Evolutionary conservation across 2,113 vertebrate genomes (phyloP), one percentile per base, ranked within the genome.

Genomic region (Hyperopisus bebe): DNA sequence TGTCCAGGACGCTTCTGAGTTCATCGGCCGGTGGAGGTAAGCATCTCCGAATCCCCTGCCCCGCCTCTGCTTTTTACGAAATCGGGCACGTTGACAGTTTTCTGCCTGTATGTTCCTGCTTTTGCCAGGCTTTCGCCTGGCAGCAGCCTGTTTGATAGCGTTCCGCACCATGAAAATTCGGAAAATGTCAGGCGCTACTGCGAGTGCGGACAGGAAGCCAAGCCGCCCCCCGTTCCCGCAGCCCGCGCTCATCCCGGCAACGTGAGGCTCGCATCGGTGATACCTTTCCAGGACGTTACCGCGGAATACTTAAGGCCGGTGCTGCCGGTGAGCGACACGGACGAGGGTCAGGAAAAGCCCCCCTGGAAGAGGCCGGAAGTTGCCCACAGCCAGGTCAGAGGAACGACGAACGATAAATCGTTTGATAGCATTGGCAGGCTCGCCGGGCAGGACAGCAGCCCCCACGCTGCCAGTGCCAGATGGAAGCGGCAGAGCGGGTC

Each of bases 21-120:
- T 99, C 92, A 95, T 98, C 91, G 94, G 95, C 21, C 93, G 95
- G 66, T 99, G 97, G 98, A 98, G 97, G 97, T 98, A 94, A 95
- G 92, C 92, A 90, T 92, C 62, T 50, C 31, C 27, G 2, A 9
- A 21, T 87, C 17, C 31, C n/a, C 42, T 17, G 21, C 44, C 31
- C 47, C 8, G 2, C 15, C 47, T 31, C 85, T 39, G 47, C 15
- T 19, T 53, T 15, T 55, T 5, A 27, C 10, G 27, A 35, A 53
- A 53, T 53, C 48, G 0, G 27, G 46, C 39, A 46, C 13, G 11
- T 53, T 35, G n/a, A 39, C 8, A 21, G 44, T 82, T n/a, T 11
- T 44, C 2, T 44, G 35, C n/a, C 11, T 51, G 35, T 82, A 9
- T 39, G 48, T 50, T 62, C 27, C 90, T 92, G 39, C 55, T 27